Conservation (phyloP, 2,888 invertebrate species). For the Watsonalla cultraria region DNA sequence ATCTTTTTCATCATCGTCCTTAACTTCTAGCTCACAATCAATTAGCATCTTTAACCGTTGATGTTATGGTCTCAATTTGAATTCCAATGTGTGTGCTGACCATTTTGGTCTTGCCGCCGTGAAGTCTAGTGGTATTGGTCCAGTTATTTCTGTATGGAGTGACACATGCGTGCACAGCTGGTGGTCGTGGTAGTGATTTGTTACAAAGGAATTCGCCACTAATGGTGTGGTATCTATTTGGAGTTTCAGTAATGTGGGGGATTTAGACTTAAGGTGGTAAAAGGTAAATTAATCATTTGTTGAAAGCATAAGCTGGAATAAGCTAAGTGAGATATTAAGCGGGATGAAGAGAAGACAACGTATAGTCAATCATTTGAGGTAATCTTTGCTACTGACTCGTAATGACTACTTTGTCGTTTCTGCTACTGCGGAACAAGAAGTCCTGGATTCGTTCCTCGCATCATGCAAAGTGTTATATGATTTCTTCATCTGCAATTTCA, state of each 20-base stretch:
- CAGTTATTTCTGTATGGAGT: slow-evolving; percentile 43
- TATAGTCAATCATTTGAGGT: too few species aligned
- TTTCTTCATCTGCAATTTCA: too few species aligned
- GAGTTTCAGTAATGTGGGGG: slow-evolving; percentile 23
- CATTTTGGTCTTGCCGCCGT: slow-evolving; percentile 45
- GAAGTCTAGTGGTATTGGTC: slow-evolving; percentile 34
- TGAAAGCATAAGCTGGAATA: neutral
- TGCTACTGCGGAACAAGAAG: too few species aligned
- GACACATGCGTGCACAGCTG: slow-evolving; percentile 52
- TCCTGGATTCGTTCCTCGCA: too few species aligned
- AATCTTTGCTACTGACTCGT: too few species aligned
- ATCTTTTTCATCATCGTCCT: neutral
- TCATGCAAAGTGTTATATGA: too few species aligned
- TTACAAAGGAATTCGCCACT: slow-evolving; percentile 37
- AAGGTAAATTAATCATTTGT: neutral
- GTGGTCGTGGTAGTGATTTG: slow-evolving; percentile 48
- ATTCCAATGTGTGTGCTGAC: slow-evolving; percentile 22
- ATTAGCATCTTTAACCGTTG: slow-evolving; percentile 10
- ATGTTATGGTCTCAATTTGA: slow-evolving; percentile 14
- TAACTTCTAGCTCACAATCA: neutral
- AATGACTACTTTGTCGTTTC: too few species aligned
- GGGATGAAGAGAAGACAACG: neutral
- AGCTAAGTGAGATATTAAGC: neutral
- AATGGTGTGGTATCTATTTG: slow-evolving; percentile 25
- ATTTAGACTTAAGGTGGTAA: slow-evolving; percentile 7